These are phyloP conservation scores for Himalopsyche tibetana DNA, from an alignment of 2,888 invertebrate genomes.

Conservation along the genomic window DNA sequence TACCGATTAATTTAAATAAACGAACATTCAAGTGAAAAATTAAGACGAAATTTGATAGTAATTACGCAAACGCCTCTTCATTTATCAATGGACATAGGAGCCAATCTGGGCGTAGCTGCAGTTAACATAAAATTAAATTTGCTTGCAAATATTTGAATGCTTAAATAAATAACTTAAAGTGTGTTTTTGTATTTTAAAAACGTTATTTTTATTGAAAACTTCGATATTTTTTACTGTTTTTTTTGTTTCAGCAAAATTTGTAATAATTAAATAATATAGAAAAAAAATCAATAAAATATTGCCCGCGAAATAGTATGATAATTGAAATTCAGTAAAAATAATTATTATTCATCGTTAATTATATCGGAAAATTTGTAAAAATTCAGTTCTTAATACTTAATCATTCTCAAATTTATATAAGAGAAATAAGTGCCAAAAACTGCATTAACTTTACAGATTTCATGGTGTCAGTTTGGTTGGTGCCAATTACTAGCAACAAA, in stretches of 20 bases:
- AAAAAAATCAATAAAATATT: too few relatives aligned
- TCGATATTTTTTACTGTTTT: too few relatives aligned
- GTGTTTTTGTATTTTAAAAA: too few relatives aligned
- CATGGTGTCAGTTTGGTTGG: not conserved
- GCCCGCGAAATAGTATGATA: too few relatives aligned
- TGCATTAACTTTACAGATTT: not conserved
- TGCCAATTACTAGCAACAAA: not conserved
- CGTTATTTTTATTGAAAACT: too few relatives aligned
- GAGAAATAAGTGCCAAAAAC: not conserved
- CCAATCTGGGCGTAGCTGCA: not conserved
- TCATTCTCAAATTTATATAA: not conserved
- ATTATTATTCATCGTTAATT: too few relatives aligned
- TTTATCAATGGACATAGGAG: conserved; percentile 1
- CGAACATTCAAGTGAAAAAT: not conserved
- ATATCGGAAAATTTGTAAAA: too few relatives aligned
- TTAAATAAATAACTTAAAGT: too few relatives aligned
- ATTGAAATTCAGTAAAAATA: too few relatives aligned
- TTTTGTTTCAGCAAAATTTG: too few relatives aligned
- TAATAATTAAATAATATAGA: too few relatives aligned
- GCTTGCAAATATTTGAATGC: not conserved
- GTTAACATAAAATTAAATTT: not conserved
- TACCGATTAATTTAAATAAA: not conserved
- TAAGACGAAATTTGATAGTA: not conserved
- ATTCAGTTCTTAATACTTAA: too few relatives aligned
- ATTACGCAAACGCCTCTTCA: conserved; percentile 5